Evolutionary conservation across 2,113 vertebrate genomes (phyloP).

Genomic region (Sula dactylatra): DNA sequence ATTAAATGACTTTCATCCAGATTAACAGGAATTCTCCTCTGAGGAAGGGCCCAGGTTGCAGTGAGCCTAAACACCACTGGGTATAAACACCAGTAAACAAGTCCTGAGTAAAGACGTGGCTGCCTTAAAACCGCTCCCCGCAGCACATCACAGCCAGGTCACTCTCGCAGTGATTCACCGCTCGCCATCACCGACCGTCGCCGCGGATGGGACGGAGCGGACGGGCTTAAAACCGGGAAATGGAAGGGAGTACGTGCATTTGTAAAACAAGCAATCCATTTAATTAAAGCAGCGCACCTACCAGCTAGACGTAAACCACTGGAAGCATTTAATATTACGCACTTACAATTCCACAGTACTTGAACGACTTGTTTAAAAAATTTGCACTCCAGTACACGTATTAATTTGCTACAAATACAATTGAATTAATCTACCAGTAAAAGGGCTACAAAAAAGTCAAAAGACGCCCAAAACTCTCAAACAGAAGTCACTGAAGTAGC

Average conservation of each 20-base stretch:
- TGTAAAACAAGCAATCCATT: background rate
- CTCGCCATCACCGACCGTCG: background rate
- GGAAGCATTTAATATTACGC: background rate
- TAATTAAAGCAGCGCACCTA: background rate
- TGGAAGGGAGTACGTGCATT: background rate
- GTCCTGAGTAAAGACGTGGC: background rate
- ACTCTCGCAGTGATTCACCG: background rate
- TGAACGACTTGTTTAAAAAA: background rate
- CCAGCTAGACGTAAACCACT: too few relatives aligned
- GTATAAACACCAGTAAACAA: background rate
- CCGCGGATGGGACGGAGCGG: fast-evolving
- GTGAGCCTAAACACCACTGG: fast-evolving
- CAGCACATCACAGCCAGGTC: background rate
- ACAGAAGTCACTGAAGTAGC: background rate
- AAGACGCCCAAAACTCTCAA: background rate
- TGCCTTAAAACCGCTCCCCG: background rate
- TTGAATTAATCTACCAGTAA: background rate
- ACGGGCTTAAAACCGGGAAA: background rate
- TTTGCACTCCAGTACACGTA: background rate
- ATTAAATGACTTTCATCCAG: background rate
- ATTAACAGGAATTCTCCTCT: background rate
- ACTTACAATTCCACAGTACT: background rate
- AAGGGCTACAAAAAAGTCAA: background rate
- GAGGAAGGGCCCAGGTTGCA: background rate
- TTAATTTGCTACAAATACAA: background rate